Conservation (phyloP, 2,797 vertebrate genomes). For the Prionace glauca region DNA sequence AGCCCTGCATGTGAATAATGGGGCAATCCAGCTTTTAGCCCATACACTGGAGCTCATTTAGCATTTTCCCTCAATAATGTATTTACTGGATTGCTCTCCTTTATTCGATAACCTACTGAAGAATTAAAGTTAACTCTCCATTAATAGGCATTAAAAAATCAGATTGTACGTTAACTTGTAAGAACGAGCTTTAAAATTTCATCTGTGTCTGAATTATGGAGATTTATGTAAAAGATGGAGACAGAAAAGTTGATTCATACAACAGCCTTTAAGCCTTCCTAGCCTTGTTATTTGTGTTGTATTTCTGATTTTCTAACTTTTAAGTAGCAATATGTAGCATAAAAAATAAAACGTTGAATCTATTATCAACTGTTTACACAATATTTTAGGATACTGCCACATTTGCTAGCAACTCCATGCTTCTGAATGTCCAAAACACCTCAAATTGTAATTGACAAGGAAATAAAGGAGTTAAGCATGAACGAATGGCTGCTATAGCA, state of each 20-base stretch:
- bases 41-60: neutral
- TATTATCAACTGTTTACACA: neutral
- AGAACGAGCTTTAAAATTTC: neutral
- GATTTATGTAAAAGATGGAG: neutral
- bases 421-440: neutral
- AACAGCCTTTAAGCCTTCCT: neutral
- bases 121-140: neutral
- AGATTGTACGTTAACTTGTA: neutral
- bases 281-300: neutral
- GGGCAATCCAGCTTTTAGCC: neutral
- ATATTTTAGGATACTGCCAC: neutral
- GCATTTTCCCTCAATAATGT: neutral
- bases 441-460: slow-evolving; percentile 30
- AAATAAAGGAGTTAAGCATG: slow-evolving; percentile 36
- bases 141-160: neutral
- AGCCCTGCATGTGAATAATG: neutral
- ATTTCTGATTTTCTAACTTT: neutral
- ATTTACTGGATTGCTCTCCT: neutral
- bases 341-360: neutral
- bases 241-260: neutral
- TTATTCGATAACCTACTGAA: neutral
- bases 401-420: neutral
- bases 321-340: neutral
- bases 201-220: slow-evolving; percentile 3
- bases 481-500: slow-evolving; percentile 32